These are phyloP conservation scores for Eudiplozoon nipponicum DNA, from an alignment of 2,888 invertebrate genomes.

Conservation along the genomic window DNA sequence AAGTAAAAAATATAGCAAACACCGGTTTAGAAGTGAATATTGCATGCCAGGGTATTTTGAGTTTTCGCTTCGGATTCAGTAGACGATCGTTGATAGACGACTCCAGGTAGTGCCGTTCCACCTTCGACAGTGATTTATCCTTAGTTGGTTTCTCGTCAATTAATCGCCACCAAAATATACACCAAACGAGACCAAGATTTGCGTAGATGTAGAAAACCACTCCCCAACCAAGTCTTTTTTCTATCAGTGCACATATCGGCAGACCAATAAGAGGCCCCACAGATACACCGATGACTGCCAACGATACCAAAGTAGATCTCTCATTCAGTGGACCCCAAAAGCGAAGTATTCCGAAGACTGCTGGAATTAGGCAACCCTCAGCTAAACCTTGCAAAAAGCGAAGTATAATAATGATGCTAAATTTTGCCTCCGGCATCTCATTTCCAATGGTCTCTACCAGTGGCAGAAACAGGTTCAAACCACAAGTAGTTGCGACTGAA, in stretches of 20 bases:
- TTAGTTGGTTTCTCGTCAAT: slow-evolving; percentile 16
- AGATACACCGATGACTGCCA: slow-evolving; percentile 16
- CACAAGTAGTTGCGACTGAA: slow-evolving; percentile 16
- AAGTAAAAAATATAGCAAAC: slow-evolving; percentile 15
- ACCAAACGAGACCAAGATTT: slow-evolving; percentile 16
- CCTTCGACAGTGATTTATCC: slow-evolving; percentile 13
- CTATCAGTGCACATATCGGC: slow-evolving; percentile 15
- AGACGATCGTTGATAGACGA: slow-evolving; percentile 10
- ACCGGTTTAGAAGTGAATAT: slow-evolving; percentile 16
- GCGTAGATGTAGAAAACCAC: slow-evolving; percentile 17
- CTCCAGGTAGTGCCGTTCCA: slow-evolving; percentile 14
- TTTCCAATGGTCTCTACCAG: slow-evolving; percentile 12
- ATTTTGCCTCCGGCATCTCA: slow-evolving; percentile 11
- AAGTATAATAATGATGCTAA: slow-evolving; percentile 15
- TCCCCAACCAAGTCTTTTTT: slow-evolving; percentile 16
- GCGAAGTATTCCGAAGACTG: slow-evolving; percentile 14
- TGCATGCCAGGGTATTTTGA: slow-evolving; percentile 15
- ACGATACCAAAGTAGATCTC: slow-evolving; percentile 14
- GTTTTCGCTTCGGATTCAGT: slow-evolving; percentile 8
- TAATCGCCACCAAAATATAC: slow-evolving; percentile 16
- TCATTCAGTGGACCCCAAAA: slow-evolving; percentile 15
- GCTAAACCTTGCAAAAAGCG: slow-evolving; percentile 15
- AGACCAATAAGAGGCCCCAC: slow-evolving; percentile 15
- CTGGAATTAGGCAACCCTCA: slow-evolving; percentile 15
- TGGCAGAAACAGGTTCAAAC: slow-evolving; percentile 15